Evolutionary conservation across 2,113 vertebrate genomes (phyloP).

Genomic region (Dolichotis patagonum): DNA sequence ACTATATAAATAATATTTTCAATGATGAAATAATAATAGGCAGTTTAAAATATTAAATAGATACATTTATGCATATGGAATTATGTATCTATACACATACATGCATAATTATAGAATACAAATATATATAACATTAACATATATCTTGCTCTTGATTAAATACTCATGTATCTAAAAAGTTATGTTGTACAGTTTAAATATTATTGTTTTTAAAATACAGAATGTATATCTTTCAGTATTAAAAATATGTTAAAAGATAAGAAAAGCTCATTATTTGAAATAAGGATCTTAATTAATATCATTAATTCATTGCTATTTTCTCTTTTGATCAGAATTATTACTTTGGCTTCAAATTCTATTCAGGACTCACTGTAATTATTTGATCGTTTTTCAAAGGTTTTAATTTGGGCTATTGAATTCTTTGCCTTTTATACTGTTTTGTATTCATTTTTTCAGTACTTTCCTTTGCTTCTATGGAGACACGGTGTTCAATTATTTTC

Average conservation of each 20-base stretch:
- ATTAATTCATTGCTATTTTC: background rate
- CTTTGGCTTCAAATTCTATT: background rate
- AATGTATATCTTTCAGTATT: background rate
- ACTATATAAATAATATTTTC: background rate
- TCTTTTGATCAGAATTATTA: background rate
- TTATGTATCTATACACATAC: background rate
- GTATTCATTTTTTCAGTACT: background rate
- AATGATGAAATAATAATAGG: background rate
- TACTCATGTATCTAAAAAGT: background rate
- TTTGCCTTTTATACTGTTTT: background rate
- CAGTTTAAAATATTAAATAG: background rate
- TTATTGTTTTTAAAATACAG: background rate
- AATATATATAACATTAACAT: background rate
- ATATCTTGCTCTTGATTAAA: background rate
- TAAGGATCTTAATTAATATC: background rate
- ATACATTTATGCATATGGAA: background rate
- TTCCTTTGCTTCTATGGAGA: background rate
- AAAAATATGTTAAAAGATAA: background rate
- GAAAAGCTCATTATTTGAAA: background rate
- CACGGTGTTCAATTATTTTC: background rate
- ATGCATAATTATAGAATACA: background rate
- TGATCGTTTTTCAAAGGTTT: background rate
- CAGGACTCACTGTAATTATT: background rate
- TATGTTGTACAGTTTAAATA: background rate
- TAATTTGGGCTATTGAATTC: background rate